phyloP scores from a whole-genome alignment of 1,140 invertebrate species.

The Caenorhabditis tropicalis region DNA sequence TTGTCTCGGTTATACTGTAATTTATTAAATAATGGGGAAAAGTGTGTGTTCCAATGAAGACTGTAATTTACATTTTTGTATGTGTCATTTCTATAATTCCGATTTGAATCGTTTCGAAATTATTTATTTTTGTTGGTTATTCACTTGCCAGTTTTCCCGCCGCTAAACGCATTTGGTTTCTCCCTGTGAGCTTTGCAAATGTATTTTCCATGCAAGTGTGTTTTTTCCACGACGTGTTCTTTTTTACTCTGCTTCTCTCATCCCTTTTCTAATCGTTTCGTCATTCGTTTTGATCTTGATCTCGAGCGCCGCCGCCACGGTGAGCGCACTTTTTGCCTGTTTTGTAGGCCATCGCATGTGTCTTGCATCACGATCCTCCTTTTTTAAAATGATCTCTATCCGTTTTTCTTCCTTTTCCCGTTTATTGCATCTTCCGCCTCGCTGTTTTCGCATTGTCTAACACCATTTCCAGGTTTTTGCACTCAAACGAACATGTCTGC shows the following conservation, averaged over 20 bases:
- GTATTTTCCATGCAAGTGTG: not conserved
- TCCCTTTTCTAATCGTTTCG: not conserved
- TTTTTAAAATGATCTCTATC: conserved; percentile 9
- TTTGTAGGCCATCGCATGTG: conserved; percentile 15
- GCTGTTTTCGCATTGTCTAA: not conserved
- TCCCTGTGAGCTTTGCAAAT: no score
- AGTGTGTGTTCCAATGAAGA: no score
- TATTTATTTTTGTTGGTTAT: no score
- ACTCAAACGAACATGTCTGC: conserved; percentile 83
- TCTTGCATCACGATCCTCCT: not conserved
- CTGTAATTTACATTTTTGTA: no score
- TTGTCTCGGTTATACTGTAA: not conserved
- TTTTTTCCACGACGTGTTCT: not conserved
- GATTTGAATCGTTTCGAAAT: no score
- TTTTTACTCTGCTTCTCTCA: not conserved
- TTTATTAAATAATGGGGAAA: no score
- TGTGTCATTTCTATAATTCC: no score
- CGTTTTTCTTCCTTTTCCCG: not conserved
- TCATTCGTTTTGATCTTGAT: conserved; percentile 11
- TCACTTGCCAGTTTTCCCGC: no score
- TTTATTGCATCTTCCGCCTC: not conserved
- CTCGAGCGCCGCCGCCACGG: not conserved
- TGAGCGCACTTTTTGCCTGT: conserved; percentile 19
- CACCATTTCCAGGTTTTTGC: not conserved
- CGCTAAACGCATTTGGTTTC: no score